Conservation (phyloP, 2,113 vertebrate genomes). For the Tetrao urogallus region DNA sequence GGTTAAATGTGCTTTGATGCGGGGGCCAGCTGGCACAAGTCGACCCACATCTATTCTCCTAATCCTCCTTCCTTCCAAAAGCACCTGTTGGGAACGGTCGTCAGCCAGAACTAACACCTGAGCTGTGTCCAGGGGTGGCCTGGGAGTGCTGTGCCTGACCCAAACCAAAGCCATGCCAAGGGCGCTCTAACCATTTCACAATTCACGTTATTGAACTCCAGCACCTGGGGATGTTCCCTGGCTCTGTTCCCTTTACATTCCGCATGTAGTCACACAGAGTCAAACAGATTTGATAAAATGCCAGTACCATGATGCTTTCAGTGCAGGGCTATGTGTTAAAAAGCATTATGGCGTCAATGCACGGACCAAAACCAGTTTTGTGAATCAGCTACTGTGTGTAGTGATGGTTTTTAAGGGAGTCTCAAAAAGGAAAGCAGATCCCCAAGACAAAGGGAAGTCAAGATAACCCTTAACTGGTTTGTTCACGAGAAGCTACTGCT, state of each 20-base stretch:
- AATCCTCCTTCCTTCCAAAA: not conserved
- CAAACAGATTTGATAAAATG: not conserved
- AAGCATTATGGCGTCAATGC: rapidly evolving
- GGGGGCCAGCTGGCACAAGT: constrained; percentile 34
- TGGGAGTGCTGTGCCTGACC: not conserved
- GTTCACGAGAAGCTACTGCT: constrained; percentile 18
- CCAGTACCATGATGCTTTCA: not conserved
- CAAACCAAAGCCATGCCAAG: constrained; percentile 20
- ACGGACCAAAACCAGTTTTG: not conserved
- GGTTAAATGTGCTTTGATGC: not conserved
- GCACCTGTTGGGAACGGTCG: not conserved
- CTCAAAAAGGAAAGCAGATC: not conserved
- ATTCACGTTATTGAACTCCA: constrained; percentile 28
- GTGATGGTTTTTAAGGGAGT: rapidly evolving
- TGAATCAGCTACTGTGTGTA: not conserved
- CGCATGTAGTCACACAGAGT: not conserved
- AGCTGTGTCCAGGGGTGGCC: constrained; percentile 22
- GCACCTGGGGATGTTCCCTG: constrained; percentile 31
- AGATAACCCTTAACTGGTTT: constrained; percentile 19
- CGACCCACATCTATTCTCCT: constrained; percentile 12
- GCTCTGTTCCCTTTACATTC: not conserved
- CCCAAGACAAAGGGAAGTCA: not conserved
- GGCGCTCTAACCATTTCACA: constrained; percentile 39
- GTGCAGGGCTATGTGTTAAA: not conserved
- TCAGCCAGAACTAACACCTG: not conserved